Evolutionary conservation across 2,797 vertebrate species (phyloP).

Genomic region (Lates japonicus): DNA sequence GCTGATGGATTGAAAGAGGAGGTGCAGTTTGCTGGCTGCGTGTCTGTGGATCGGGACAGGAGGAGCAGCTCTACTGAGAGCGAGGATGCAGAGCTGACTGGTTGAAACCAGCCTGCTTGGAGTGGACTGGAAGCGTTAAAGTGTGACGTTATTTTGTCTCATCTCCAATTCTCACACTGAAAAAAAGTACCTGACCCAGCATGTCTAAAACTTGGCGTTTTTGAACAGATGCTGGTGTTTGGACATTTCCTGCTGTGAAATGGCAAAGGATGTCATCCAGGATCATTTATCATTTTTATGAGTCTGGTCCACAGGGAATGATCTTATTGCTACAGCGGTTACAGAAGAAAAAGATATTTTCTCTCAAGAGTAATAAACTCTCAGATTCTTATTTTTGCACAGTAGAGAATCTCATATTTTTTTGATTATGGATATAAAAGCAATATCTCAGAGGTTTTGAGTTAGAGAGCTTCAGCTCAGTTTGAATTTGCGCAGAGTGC

Average conservation of each 20-base stretch:
- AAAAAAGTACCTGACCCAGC: neutral
- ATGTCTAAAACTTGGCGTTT: conserved; percentile 14
- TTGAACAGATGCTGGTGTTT: conserved; percentile 6
- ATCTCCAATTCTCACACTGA: conserved; percentile 23
- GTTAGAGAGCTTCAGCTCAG: conserved; percentile 5
- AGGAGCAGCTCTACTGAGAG: conserved; percentile 34
- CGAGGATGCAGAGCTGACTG: conserved; percentile 55
- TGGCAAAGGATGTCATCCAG: neutral
- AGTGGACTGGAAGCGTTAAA: conserved; percentile 35
- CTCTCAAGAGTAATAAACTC: conserved; percentile 42
- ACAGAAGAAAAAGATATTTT: conserved; percentile 21
- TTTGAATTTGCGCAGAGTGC: conserved; percentile 23
- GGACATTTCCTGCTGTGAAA: conserved; percentile 18
- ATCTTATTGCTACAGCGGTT: conserved; percentile 44
- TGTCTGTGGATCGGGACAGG: conserved; percentile 44
- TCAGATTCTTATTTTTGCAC: conserved; percentile 55
- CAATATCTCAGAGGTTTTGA: conserved; percentile 13
- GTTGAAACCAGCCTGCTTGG: conserved; percentile 46
- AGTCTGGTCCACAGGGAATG: conserved; percentile 38
- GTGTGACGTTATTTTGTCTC: conserved; percentile 29
- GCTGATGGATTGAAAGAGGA: conserved; percentile 81
- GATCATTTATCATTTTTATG: conserved; percentile 56
- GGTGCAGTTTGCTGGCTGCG: conserved; percentile 60
- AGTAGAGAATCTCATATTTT: conserved; percentile 64
- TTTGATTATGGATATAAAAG: conserved; percentile 60